Percentiles rank a stretch among this genome's conserved stretches.
phyloP scores from a whole-genome alignment of 2,888 invertebrate species.

The Sympetrum striolatum region DNA sequence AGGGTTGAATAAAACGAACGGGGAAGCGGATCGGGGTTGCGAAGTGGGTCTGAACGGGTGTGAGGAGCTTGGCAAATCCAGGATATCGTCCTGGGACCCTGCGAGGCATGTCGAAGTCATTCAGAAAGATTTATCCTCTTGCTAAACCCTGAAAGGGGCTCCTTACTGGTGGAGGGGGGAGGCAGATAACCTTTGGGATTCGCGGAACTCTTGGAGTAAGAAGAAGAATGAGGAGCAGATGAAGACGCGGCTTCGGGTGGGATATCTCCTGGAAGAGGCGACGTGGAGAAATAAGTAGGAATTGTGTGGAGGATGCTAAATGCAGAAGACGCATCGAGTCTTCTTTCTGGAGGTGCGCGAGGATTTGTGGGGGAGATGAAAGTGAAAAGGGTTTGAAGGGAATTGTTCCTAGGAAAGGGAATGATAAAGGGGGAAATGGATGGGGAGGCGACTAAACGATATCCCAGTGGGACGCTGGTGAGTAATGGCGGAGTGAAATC shows the following conservation, averaged over 20 bases:
- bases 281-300: conserved; percentile 7
- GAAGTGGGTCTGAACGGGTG: background rate
- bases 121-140: conserved; percentile 40
- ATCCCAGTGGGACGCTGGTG: background rate
- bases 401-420: conserved; percentile 29
- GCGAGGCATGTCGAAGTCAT: conserved; percentile 43
- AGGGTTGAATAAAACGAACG: background rate
- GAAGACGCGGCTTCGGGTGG: conserved; percentile 11
- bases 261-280: conserved; percentile 5
- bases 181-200: background rate
- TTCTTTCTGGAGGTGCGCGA: background rate
- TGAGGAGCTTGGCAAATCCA: conserved; percentile 16
- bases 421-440: conserved; percentile 26
- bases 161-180: background rate
- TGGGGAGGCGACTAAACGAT: background rate
- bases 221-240: conserved; percentile 5
- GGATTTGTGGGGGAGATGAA: conserved; percentile 31
- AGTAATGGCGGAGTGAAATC: background rate
- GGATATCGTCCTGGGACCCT: conserved; percentile 44
- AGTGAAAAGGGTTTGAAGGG: conserved; percentile 41
- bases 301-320: conserved; percentile 17
- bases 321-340: conserved; percentile 32
- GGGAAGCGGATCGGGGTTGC: background rate
- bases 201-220: background rate
- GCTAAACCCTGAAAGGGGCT: conserved; percentile 21